Conservation (phyloP, 1,140 invertebrate species). For the Listronotus bonariensis region DNA sequence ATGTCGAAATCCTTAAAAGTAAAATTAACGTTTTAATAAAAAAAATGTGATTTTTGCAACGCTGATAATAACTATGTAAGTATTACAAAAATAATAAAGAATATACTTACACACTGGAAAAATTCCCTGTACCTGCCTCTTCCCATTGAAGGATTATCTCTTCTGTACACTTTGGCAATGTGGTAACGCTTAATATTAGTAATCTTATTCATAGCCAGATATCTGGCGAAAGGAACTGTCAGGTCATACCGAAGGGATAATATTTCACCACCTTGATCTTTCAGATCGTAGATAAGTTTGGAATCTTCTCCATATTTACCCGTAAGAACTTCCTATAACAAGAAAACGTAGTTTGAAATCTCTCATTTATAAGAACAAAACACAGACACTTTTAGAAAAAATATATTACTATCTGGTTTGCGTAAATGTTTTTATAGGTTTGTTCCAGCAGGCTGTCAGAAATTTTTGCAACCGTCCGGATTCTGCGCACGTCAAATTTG, state of each 20-base stretch:
- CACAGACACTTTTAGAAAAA: too few species aligned
- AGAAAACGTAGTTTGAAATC: too few species aligned
- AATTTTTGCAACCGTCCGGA: too few species aligned
- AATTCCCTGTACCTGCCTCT: constrained; percentile 87
- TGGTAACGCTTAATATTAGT: constrained; percentile 92
- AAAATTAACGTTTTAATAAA: too few species aligned
- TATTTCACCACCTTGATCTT: constrained; percentile 97
- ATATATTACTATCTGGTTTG: too few species aligned
- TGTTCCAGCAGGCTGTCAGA: too few species aligned
- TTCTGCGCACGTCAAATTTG: too few species aligned
- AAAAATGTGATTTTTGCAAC: constrained; percentile 1
- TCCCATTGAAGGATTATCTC: constrained; percentile 97
- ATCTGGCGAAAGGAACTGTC: constrained; percentile 95
- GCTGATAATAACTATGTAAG: too few species aligned
- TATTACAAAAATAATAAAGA: constrained; percentile 8
- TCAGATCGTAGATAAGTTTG: constrained; percentile 97
- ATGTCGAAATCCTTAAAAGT: constrained; percentile 97
- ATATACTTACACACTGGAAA: constrained; percentile 98
- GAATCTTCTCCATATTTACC: constrained; percentile 99
- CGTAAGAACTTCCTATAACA: constrained; percentile 83
- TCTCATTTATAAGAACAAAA: too few species aligned
- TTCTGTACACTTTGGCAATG: constrained; percentile 94
- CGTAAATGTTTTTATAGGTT: too few species aligned
- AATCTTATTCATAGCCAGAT: constrained; percentile 98
- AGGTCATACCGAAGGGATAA: constrained; percentile 88